phyloP scores from a whole-genome alignment of 1,140 invertebrate genomes.

The Euwallacea fornicatus region DNA sequence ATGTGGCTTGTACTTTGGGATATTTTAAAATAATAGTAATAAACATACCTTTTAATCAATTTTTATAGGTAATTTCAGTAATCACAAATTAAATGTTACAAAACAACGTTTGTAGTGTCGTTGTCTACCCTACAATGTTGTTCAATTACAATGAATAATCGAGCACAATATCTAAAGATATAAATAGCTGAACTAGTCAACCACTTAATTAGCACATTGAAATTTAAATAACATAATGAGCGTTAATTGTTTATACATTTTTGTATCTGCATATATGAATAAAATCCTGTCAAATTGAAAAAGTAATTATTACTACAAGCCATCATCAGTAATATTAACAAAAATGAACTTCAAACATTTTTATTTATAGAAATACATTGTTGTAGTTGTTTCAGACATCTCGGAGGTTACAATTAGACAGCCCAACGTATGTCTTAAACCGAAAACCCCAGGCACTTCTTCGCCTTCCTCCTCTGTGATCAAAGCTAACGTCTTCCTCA shows the following conservation, averaged over 20 bases:
- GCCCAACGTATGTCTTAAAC: constrained; percentile 29
- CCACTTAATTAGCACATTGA: constrained; percentile 2
- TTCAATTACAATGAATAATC: no score
- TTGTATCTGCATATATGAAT: neutral
- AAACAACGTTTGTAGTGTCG: no score
- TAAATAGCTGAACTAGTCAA: neutral
- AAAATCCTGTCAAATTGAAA: no score
- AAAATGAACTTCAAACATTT: constrained; percentile 1
- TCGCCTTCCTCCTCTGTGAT: constrained; percentile 24
- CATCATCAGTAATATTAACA: no score
- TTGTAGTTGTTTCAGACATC: constrained; percentile 16
- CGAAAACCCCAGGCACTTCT: constrained; percentile 30
- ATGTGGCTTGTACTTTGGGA: no score
- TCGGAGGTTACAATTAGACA: constrained; percentile 17
- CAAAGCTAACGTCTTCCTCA: constrained; percentile 44
- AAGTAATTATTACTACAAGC: no score
- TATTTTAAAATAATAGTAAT: no score
- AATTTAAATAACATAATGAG: neutral
- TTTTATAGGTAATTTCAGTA: no score
- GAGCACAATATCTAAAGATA: no score
- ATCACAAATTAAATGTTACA: no score
- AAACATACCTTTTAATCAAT: no score
- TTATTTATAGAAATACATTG: neutral
- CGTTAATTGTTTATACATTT: neutral
- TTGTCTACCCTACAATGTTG: no score